Conservation (phyloP, 2,888 invertebrate genomes). For the Blastobasis lacticolella region DNA sequence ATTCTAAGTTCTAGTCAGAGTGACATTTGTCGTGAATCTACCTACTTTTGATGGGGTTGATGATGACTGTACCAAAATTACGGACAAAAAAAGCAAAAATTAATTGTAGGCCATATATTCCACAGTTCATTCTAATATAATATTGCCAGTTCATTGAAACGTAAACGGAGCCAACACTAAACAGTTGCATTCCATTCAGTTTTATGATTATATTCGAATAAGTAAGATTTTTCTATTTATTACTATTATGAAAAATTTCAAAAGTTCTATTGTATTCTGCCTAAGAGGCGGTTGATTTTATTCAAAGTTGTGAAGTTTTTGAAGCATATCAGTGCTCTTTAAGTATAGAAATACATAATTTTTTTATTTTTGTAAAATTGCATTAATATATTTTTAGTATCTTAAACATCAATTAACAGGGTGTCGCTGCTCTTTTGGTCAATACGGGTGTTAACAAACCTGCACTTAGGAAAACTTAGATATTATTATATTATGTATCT, state of each 20-base stretch:
- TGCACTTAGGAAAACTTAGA: conserved; percentile 36
- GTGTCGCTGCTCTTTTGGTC: conserved; percentile 17
- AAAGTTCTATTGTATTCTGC: too few relatives aligned
- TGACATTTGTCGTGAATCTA: too few relatives aligned
- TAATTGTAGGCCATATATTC: too few relatives aligned
- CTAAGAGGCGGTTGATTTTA: conserved; percentile 30
- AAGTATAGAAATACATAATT: conserved; percentile 34
- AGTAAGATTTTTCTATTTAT: conserved; percentile 1
- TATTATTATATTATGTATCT: conserved; percentile 40
- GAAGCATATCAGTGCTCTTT: conserved; percentile 56
- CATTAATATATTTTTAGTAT: conserved; percentile 22
- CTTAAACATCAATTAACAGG: conserved; percentile 13
- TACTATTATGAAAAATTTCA: conserved; percentile 6
- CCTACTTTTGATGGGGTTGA: too few relatives aligned
- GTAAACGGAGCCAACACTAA: too few relatives aligned
- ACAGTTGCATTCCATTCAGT: too few relatives aligned
- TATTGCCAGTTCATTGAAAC: too few relatives aligned
- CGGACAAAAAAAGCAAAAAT: too few relatives aligned
- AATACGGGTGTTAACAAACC: conserved; percentile 13
- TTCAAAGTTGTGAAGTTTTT: conserved; percentile 52
- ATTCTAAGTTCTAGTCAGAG: too few relatives aligned
- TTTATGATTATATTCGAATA: conserved; percentile 15
- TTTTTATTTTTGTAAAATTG: conserved; percentile 37
- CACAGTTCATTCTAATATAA: too few relatives aligned
- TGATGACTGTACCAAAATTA: too few relatives aligned